These are phyloP conservation scores for Bombus superbus DNA, from an alignment of 1,140 invertebrate genomes.

Conservation along the genomic window DNA sequence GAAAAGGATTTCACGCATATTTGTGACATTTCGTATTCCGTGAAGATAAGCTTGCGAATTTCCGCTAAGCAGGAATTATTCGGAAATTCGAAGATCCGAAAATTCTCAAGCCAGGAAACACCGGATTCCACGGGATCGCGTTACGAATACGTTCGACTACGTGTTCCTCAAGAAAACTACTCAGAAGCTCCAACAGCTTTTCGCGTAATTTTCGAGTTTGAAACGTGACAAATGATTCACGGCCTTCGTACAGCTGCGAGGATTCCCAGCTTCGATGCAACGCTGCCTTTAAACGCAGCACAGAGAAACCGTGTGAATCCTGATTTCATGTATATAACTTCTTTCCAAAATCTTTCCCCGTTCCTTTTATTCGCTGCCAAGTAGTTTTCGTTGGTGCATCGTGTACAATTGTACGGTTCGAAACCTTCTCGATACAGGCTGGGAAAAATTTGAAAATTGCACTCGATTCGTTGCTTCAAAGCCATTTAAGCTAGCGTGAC, in stretches of 20 bases:
- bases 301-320: background rate
- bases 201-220: slow-evolving; percentile 9
- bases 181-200: background rate
- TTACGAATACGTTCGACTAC: slow-evolving; percentile 9
- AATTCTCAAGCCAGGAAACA: background rate
- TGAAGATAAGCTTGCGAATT: background rate
- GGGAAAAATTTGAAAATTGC: slow-evolving; percentile 28
- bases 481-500: slow-evolving; percentile 7
- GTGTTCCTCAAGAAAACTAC: background rate
- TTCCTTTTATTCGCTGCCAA: background rate
- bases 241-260: background rate
- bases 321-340: background rate
- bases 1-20: background rate
- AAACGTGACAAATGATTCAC: slow-evolving; percentile 43
- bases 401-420: background rate
- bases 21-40: background rate
- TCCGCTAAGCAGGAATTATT: background rate
- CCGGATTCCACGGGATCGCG: background rate
- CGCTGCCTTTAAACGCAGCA: background rate
- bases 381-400: background rate
- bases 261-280: background rate
- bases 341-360: background rate
- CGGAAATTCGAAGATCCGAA: background rate
- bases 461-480: slow-evolving; percentile 2
- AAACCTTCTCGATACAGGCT: background rate